Evolutionary conservation across 2,113 vertebrate genomes (phyloP).

Genomic region (Caranx melampygus): DNA sequence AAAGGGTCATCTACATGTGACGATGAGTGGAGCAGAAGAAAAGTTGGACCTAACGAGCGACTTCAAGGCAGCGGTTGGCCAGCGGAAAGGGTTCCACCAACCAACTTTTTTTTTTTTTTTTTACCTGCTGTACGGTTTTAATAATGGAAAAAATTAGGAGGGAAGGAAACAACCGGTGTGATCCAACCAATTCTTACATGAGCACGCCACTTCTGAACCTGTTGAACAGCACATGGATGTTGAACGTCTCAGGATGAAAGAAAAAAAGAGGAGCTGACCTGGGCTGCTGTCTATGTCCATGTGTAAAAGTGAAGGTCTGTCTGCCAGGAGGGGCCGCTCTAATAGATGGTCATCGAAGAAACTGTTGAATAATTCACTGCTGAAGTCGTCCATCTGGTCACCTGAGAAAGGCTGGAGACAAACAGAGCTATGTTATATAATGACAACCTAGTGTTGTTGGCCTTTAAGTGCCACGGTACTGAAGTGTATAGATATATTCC

Average conservation of each 20-base stretch:
- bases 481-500: background rate
- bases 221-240: no score
- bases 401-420: constrained; percentile 88
- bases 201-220: no score
- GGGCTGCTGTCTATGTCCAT: constrained; percentile 93
- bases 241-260: no score
- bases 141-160: background rate
- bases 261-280: constrained; percentile 70
- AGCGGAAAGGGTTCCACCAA: background rate
- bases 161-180: background rate
- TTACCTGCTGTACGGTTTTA: constrained; percentile 12
- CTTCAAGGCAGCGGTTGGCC: constrained; percentile 3
- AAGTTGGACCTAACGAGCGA: background rate
- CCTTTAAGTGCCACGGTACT: background rate
- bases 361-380: constrained; percentile 96
- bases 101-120: constrained; percentile 1
- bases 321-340: constrained; percentile 87
- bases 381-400: constrained; percentile 99
- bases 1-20: constrained; percentile 4
- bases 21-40: background rate
- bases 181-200: background rate
- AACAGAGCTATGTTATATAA: background rate
- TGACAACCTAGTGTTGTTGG: background rate
- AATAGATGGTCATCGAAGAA: constrained; percentile 94
- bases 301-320: constrained; percentile 92